Conservation (phyloP, 2,797 vertebrate genomes). For the Brachymystax lenok region DNA sequence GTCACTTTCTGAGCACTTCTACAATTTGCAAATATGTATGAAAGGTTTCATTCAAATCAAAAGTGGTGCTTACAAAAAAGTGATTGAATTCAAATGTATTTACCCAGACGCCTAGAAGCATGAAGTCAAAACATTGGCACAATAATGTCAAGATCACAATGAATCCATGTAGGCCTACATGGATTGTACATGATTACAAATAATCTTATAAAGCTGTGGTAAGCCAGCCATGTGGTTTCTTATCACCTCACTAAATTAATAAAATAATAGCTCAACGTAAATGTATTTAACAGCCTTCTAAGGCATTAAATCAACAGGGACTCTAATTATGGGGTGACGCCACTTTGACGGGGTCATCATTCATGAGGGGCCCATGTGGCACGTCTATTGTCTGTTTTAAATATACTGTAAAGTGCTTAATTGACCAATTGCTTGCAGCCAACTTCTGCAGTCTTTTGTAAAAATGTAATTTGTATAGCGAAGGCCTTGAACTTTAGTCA, state of each 20-base stretch:
- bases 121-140: conserved; percentile 44
- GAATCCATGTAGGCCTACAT: conserved; percentile 5
- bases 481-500: background rate
- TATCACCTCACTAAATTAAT: conserved; percentile 12
- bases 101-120: conserved; percentile 6
- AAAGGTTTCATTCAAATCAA: too few relatives aligned
- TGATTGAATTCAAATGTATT: background rate
- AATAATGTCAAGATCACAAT: conserved; percentile 41
- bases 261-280: conserved; percentile 13
- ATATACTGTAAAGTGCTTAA: conserved; percentile 52
- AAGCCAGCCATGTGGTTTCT: conserved; percentile 14
- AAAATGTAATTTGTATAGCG: background rate
- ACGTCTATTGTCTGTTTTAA: conserved; percentile 47
- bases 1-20: too few relatives aligned
- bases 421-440: conserved; percentile 11
- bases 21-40: too few relatives aligned
- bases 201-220: conserved; percentile 19
- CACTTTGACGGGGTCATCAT: conserved; percentile 63
- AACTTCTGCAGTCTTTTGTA: conserved; percentile 23
- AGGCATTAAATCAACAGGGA: conserved; percentile 53
- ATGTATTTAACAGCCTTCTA: conserved; percentile 35
- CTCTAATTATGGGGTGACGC: conserved; percentile 52
- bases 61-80: too few relatives aligned
- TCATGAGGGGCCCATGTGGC: conserved; percentile 54
- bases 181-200: conserved; percentile 56